Percentiles rank a stretch among this genome's conserved stretches.
These are phyloP conservation scores for Cyclargus thomasi DNA, from an alignment of 1,140 invertebrate species.

Conservation along the genomic window DNA sequence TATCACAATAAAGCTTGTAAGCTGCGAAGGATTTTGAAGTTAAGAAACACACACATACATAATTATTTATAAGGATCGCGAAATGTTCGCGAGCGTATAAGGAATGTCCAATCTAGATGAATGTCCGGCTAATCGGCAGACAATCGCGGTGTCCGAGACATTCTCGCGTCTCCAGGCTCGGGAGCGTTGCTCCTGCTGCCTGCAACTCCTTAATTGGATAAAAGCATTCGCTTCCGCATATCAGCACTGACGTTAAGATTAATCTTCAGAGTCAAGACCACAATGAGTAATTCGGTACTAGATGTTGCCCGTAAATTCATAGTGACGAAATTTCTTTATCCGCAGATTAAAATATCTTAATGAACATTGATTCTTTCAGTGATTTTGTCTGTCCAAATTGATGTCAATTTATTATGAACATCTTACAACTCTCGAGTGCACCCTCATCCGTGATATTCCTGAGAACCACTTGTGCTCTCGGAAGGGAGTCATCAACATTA, in stretches of 20 bases:
- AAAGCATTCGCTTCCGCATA: conserved; percentile 31
- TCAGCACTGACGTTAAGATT: conserved; percentile 12
- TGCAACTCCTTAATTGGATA: conserved; percentile 43
- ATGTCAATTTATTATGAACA: not conserved
- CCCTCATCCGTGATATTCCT: not conserved
- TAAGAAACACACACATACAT: not conserved
- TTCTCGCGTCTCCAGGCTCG: conserved; percentile 9
- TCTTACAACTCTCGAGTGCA: not conserved
- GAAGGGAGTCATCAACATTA: not conserved
- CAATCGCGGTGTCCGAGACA: conserved; percentile 8
- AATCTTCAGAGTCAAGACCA: not conserved
- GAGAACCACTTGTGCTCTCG: not conserved
- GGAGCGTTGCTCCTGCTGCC: conserved; percentile 45
- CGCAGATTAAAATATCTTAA: no score
- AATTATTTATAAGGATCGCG: not conserved
- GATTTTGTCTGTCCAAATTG: not conserved
- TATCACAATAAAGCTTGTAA: not conserved
- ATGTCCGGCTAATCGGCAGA: not conserved
- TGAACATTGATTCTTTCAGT: no score
- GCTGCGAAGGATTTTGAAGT: not conserved
- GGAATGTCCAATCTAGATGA: not conserved
- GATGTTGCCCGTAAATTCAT: no score
- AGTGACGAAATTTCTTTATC: no score
- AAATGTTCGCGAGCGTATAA: not conserved
- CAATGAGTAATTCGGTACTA: not conserved